Conservation (phyloP, 1,140 invertebrate genomes). For the Aethina tumida region DNA sequence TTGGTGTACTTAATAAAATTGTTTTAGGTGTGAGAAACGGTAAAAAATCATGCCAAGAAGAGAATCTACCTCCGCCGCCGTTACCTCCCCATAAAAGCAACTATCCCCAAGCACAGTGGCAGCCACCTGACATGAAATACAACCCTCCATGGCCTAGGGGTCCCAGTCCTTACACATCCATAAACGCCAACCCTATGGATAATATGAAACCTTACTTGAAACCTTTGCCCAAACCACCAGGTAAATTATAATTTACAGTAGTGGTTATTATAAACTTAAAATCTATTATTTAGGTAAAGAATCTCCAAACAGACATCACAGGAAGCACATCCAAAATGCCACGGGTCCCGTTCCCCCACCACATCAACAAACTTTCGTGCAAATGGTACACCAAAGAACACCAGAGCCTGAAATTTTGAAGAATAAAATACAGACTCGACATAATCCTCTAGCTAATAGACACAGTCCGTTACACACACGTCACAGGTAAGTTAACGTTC, state of each 20-base stretch:
- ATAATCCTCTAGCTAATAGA: conserved; percentile 30
- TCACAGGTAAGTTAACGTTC: too few relatives aligned
- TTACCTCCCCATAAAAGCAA: conserved; percentile 42
- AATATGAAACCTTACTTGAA: conserved; percentile 43
- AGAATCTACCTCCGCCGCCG: conserved; percentile 44
- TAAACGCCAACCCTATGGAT: conserved; percentile 23
- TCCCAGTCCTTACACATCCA: conserved; percentile 37
- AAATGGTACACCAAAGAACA: conserved; percentile 26
- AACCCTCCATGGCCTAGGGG: conserved; percentile 46
- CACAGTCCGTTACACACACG: conserved; percentile 33
- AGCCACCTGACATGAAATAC: conserved; percentile 31
- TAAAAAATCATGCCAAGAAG: conserved; percentile 34
- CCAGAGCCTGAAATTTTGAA: conserved; percentile 25
- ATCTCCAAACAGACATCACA: conserved; percentile 29
- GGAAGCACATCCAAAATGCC: conserved; percentile 21
- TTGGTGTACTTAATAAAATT: too few relatives aligned
- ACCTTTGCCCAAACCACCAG: conserved; percentile 46
- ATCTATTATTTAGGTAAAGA: too few relatives aligned
- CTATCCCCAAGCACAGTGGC: conserved; percentile 33
- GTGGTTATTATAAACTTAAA: too few relatives aligned
- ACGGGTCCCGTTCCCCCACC: conserved; percentile 16
- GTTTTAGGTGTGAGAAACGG: too few relatives aligned
- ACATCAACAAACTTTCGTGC: conserved; percentile 16
- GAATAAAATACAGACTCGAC: conserved; percentile 29
- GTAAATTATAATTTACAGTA: too few relatives aligned